Base-by-base conservation (phyloP, 1,140 invertebrate genomes). In the Cyclina sinensis region DNA sequence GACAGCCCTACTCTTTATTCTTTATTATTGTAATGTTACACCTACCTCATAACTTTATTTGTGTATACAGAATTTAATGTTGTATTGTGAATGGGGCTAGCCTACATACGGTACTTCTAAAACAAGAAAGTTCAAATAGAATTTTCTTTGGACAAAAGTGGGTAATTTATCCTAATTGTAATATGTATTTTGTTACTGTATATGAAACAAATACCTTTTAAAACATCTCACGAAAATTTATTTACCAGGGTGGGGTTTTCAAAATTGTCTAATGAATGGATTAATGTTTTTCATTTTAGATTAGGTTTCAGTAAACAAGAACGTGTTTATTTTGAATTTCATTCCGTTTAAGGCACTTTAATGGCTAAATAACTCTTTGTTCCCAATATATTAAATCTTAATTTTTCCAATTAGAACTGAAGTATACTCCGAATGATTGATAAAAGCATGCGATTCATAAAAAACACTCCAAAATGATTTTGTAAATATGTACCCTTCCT, bases 261-360 rank as follows among this genome's bases (percentile, higher is more conserved):
- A 14, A 51, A 78, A 51, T 70, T 70, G 32, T 54, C 30, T 54
- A n/a, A 78, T 78, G 46, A 78, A 78, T n/a, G 46, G 48, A 57
- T 78, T 78, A 78, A 78, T 78, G 74, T 78, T 24, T 51, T 46
- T 51, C 27, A 51, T 76, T 48, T 76, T 48, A 14, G n/a, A 78
- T 78, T 21, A 78, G 21, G 74, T 78, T 78, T 78, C 74, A 51
- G 74, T 32, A 78, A 78, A 78, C 24, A 78, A n/a, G 46, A 54
- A 51, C 1, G 46, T 78, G 74, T 78, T 74, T 78, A 78, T 78
- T 78, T 78, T 78, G n/a, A 51, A 32, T 78, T 35, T 54, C 11
- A 78, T 78, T 78, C 27, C 46, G 48, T 78, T 78, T 78, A 78
- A 51, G 74, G 30, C 39, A 78, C 18, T 32, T 54, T 54, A 32